These are phyloP conservation scores for Drosophila algonquin DNA, from an alignment of 2,888 invertebrate genomes.

Conservation along the genomic window DNA sequence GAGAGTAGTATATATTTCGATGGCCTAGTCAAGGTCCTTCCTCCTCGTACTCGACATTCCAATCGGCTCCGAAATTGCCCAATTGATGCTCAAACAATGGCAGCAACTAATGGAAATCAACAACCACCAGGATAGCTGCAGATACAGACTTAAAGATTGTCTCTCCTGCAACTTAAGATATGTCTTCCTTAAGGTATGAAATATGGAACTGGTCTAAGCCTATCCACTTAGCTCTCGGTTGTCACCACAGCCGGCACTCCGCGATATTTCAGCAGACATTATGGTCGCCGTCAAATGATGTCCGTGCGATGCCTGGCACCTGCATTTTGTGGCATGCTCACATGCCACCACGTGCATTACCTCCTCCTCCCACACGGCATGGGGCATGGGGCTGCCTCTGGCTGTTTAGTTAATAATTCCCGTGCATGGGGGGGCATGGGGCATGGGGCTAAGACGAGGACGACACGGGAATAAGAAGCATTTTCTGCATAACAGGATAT, in stretches of 20 bases:
- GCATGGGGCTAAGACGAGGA: slow-evolving; percentile 17
- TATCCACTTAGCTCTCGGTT: not conserved
- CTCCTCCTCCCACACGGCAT: slow-evolving; percentile 42
- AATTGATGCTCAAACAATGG: not conserved
- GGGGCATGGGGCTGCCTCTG: not conserved
- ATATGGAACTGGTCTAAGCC: not conserved
- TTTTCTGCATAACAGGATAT: slow-evolving; percentile 72
- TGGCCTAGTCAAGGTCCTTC: slow-evolving; percentile 1
- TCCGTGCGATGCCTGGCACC: not conserved
- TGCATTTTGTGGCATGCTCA: slow-evolving; percentile 54
- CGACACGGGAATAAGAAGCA: slow-evolving; percentile 58
- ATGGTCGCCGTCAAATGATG: slow-evolving; percentile 26
- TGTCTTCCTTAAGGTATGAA: not conserved
- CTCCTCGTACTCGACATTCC: not conserved
- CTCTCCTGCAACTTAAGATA: no score
- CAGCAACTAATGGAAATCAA: not conserved
- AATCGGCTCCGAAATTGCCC: not conserved
- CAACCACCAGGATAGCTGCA: no score
- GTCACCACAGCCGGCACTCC: slow-evolving; percentile 37
- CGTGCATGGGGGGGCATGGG: slow-evolving; percentile 62
- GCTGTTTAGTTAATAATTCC: slow-evolving; percentile 78
- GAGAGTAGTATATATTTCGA: slow-evolving; percentile 18
- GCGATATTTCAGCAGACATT: slow-evolving; percentile 57
- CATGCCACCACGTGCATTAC: slow-evolving; percentile 58
- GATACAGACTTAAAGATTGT: no score